These are phyloP conservation scores for Biston stratarius DNA, from an alignment of 2,888 invertebrate genomes.

Conservation along the genomic window DNA sequence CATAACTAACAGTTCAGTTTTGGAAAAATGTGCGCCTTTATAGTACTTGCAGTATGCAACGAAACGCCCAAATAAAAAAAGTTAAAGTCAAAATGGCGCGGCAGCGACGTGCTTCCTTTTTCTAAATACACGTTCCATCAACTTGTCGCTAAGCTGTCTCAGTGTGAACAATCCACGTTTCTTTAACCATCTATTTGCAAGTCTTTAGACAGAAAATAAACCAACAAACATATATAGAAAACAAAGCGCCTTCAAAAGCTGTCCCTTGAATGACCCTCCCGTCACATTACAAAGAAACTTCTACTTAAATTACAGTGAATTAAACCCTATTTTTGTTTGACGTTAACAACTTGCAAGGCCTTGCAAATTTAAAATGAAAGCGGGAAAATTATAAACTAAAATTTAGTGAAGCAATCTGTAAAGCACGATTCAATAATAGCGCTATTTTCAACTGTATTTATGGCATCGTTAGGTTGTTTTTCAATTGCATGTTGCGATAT, in stretches of 20 bases:
- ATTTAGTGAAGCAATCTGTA: constrained; percentile 21
- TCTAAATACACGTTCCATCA: constrained; percentile 7
- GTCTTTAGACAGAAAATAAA: constrained; percentile 48
- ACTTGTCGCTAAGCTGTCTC: constrained; percentile 14
- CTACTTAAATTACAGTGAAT: constrained; percentile 3
- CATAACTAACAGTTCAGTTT: too few species aligned
- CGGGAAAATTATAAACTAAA: constrained; percentile 33
- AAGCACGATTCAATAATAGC: constrained; percentile 9
- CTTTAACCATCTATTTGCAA: constrained; percentile 37
- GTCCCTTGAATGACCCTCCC: constrained; percentile 42
- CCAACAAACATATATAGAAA: constrained; percentile 53
- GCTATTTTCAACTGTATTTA: constrained; percentile 13
- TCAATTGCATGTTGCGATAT: constrained; percentile 22
- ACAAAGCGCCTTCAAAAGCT: constrained; percentile 50
- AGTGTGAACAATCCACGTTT: constrained; percentile 23
- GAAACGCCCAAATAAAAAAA: too few species aligned
- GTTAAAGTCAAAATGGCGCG: too few species aligned
- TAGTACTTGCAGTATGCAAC: too few species aligned
- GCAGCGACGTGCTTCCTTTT: not conserved
- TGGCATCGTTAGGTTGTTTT: constrained; percentile 21
- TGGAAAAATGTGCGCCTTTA: too few species aligned
- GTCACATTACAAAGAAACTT: constrained; percentile 11
- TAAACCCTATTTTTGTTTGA: constrained; percentile 11
- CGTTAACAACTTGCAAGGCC: constrained; percentile 13
- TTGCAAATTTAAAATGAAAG: constrained; percentile 40